These are phyloP conservation scores for Intellagama lesueurii DNA, from an alignment of 2,797 vertebrate species.

Conservation along the genomic window DNA sequence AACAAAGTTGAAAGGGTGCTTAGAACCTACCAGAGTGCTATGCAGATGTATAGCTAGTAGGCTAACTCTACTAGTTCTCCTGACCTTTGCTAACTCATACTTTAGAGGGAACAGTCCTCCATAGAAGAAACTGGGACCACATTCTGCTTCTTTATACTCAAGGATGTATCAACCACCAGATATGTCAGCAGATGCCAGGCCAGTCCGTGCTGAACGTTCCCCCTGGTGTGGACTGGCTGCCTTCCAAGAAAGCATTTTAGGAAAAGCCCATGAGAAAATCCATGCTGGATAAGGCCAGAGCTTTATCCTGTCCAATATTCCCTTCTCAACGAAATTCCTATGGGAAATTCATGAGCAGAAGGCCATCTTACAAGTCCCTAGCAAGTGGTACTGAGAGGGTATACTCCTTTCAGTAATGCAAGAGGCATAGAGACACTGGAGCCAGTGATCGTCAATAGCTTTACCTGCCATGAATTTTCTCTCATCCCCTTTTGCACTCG, in stretches of 20 bases:
- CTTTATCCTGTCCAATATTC: not conserved
- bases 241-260: not conserved
- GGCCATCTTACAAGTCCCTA: too few relatives aligned
- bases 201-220: too few relatives aligned
- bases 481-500: not conserved
- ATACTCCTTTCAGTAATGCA: not conserved
- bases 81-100: not conserved
- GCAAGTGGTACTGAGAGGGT: too few relatives aligned
- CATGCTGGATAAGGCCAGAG: not conserved
- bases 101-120: too few relatives aligned
- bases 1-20: not conserved
- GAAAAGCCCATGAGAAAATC: not conserved
- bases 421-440: not conserved
- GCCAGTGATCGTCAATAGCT: not conserved
- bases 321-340: not conserved
- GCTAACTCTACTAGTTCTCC: not conserved
- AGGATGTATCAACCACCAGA: too few relatives aligned
- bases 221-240: not conserved
- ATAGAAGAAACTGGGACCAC: too few relatives aligned
- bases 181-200: too few relatives aligned
- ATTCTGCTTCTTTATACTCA: too few relatives aligned
- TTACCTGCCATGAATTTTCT: not conserved
- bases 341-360: too few relatives aligned
- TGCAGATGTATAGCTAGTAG: not conserved
- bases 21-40: not conserved